Base-by-base conservation (phyloP, 2,888 invertebrate species). In the Hypolimnas misippus region DNA sequence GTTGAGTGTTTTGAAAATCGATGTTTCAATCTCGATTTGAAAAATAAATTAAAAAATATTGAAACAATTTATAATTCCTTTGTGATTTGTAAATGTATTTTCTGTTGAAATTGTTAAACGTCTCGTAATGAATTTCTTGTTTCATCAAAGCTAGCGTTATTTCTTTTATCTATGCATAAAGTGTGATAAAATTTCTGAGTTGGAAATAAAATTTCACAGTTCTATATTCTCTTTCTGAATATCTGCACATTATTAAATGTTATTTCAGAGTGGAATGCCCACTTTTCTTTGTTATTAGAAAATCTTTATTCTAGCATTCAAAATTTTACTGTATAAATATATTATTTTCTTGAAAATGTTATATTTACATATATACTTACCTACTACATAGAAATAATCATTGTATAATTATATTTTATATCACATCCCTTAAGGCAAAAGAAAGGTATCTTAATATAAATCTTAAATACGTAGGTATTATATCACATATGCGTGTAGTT, bases 1-100 rank as follows among this genome's bases (percentile, higher is more conserved):
- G 19, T 7, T 19, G 52, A 52, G 33, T 52, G 35, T 35, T 52
- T 52, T 35, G 19, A 35, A 52, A 19, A 19, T 19, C 8, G 16
- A 31, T 29, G 12, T 29, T 50, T 12, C 49, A 14, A 49, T 25
- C 14, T 29, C 49, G 29, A 1, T 14, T 4, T 3, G 10, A 19
- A 19, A 19, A 44, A 8, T 0, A 12, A 44, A 19, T 44, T 3
- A 5, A 4, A 44, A 12, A n/a, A 10, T n/a, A n/a, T 12, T 4
- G 19, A 46, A 12, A 19, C 12, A 12, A 19, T 12, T 6, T 3
- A 12, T n/a, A 21, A 19, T 19, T 21, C 4, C 12, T 12, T 38
- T 38, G 25, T 25, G 12, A n/a, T n/a, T 38, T 38, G 4, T 46
- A 10, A 21, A 46, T 21, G 12, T 19, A 21, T 46, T 46, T 21